phyloP scores from a whole-genome alignment of 1,140 invertebrate species.

The Hylyphantes graminicola region DNA sequence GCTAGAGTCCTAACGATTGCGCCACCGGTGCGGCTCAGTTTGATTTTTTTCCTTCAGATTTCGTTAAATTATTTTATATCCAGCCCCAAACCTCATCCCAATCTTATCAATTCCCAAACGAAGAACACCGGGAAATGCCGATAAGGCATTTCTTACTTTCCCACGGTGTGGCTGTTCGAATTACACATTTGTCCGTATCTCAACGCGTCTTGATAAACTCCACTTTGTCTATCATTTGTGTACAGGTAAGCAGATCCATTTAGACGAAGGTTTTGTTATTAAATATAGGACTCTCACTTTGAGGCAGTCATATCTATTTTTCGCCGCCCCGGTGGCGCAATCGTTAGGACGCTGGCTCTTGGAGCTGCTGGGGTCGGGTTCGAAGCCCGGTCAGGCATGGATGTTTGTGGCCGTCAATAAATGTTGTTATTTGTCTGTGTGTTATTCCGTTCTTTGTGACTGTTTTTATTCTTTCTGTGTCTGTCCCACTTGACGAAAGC shows the following conservation, averaged over 20 bases:
- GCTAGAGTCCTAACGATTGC: too few species aligned
- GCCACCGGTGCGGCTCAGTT: too few species aligned
- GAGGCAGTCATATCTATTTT: too few species aligned
- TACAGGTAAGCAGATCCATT: conserved; percentile 23
- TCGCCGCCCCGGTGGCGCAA: too few species aligned
- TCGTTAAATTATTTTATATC: neutral
- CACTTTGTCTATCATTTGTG: neutral
- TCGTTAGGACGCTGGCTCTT: too few species aligned
- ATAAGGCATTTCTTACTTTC: conserved; percentile 28
- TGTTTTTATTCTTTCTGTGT: too few species aligned
- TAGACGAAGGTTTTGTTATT: conserved; percentile 24
- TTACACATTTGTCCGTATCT: conserved; percentile 24
- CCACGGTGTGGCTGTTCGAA: conserved; percentile 19
- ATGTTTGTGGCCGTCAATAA: too few species aligned
- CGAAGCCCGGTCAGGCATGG: too few species aligned
- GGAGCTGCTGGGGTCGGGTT: too few species aligned
- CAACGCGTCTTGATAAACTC: neutral
- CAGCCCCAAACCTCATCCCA: neutral
- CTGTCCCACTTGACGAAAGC: too few species aligned
- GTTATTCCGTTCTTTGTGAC: too few species aligned
- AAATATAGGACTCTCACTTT: conserved; percentile 13
- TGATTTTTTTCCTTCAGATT: neutral
- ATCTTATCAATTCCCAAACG: conserved; percentile 3
- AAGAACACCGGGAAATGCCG: conserved; percentile 1
- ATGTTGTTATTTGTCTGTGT: too few species aligned